phyloP scores from a whole-genome alignment of 2,888 invertebrate genomes.

The Epirrhoe alternata region DNA sequence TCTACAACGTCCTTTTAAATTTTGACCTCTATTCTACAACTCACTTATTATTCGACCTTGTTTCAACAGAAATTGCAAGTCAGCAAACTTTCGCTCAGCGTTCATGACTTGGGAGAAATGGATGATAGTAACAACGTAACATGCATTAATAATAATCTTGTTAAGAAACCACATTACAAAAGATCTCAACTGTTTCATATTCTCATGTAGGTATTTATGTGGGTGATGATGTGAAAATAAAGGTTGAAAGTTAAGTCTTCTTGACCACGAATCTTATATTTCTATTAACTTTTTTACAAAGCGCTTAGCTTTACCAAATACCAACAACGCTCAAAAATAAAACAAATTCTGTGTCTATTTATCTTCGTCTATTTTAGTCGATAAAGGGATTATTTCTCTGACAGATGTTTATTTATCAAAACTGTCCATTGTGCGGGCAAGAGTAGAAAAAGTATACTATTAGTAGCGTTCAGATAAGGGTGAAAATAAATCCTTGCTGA shows the following conservation, averaged over 20 bases:
- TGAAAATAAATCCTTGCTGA: slow-evolving; percentile 69
- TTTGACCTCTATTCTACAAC: not conserved
- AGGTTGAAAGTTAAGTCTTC: not conserved
- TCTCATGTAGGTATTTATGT: no score
- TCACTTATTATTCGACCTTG: not conserved
- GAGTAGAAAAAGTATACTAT: slow-evolving; percentile 52
- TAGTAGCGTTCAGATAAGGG: slow-evolving; percentile 52
- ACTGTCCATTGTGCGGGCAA: slow-evolving; percentile 49
- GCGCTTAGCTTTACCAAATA: slow-evolving; percentile 2
- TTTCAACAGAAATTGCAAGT: slow-evolving; percentile 13
- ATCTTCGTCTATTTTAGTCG: slow-evolving; percentile 44
- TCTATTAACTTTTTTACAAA: not conserved
- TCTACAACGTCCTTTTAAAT: no score
- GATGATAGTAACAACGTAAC: not conserved
- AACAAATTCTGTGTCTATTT: slow-evolving; percentile 21
- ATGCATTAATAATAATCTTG: slow-evolving; percentile 1
- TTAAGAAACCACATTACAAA: slow-evolving; percentile 1
- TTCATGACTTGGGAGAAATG: slow-evolving; percentile 12
- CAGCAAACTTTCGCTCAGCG: slow-evolving; percentile 7
- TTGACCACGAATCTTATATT: not conserved
- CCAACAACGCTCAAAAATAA: slow-evolving; percentile 1
- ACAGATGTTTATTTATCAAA: slow-evolving; percentile 59
- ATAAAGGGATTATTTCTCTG: slow-evolving; percentile 43
- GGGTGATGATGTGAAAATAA: not conserved
- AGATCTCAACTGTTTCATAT: not conserved